Conservation (phyloP, 2,888 invertebrate species). For the Lutraria lutraria region DNA sequence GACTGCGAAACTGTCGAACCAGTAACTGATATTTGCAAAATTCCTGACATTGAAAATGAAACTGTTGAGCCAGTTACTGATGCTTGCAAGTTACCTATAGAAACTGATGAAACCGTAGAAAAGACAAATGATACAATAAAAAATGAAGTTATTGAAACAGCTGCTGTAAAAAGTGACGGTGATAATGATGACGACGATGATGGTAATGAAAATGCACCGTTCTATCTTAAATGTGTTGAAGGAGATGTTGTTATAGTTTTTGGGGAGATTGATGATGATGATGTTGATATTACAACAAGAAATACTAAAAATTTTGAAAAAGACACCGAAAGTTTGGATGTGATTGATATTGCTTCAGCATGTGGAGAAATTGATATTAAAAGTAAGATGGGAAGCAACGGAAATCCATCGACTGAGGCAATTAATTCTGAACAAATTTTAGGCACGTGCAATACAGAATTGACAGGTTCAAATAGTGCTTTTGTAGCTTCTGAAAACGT, state of each 20-base stretch:
- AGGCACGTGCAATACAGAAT: neutral
- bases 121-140: neutral
- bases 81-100: neutral
- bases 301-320: neutral
- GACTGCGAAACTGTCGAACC: neutral
- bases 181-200: neutral
- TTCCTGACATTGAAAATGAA: neutral
- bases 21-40: neutral
- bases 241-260: conserved; percentile 25
- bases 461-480: neutral
- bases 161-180: neutral
- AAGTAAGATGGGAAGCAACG: too few species aligned
- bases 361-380: too few species aligned
- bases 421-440: neutral
- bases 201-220: neutral
- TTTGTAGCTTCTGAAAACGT: too few species aligned
- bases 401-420: too few species aligned
- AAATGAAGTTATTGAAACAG: neutral
- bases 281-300: neutral
- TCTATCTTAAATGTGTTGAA: conserved; percentile 26
- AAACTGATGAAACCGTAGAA: neutral
- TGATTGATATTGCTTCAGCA: too few species aligned
- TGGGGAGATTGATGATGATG: neutral
- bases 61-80: neutral
- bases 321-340: neutral